These are phyloP conservation scores for Oscheius sp. DNA, from an alignment of 2,888 invertebrate species.

Conservation along the genomic window DNA sequence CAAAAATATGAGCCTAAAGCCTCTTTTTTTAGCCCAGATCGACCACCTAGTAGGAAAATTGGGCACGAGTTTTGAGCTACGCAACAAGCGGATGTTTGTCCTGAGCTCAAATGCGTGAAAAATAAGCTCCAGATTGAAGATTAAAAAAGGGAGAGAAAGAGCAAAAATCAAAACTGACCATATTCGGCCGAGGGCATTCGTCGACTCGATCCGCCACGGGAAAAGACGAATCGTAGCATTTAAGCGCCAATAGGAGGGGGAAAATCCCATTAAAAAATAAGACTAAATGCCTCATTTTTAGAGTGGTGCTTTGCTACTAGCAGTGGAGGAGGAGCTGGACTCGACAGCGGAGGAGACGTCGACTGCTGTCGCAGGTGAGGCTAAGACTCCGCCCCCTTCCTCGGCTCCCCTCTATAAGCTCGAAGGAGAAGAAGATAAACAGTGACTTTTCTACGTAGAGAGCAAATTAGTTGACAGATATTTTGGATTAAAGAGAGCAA, in stretches of 20 bases:
- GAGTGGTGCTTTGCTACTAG: conserved; percentile 47
- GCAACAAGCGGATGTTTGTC: too few species aligned
- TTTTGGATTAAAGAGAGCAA: too few species aligned
- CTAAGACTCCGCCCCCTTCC: conserved; percentile 6
- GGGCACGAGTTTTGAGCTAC: too few species aligned
- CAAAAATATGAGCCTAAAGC: background rate
- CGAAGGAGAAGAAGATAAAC: background rate
- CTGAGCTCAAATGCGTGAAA: too few species aligned
- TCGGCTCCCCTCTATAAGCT: background rate
- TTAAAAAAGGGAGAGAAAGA: too few species aligned
- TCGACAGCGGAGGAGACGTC: conserved; percentile 8
- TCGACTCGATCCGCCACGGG: conserved; percentile 37
- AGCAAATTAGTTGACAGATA: too few species aligned
- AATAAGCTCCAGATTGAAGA: too few species aligned
- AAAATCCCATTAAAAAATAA: background rate
- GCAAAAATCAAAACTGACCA: conserved; percentile 47
- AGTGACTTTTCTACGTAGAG: background rate
- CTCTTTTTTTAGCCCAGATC: background rate
- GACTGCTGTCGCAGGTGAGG: conserved; percentile 25
- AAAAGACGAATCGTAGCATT: conserved; percentile 53
- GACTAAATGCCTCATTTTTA: conserved; percentile 24
- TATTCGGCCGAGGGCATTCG: conserved; percentile 39
- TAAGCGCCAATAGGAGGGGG: conserved; percentile 24
- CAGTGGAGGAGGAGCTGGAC: background rate
- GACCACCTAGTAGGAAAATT: too few species aligned